Percentiles rank a stretch among this genome's conserved stretches.
Conservation (phyloP, 1,140 invertebrate species). For the Nylanderia fulva region DNA sequence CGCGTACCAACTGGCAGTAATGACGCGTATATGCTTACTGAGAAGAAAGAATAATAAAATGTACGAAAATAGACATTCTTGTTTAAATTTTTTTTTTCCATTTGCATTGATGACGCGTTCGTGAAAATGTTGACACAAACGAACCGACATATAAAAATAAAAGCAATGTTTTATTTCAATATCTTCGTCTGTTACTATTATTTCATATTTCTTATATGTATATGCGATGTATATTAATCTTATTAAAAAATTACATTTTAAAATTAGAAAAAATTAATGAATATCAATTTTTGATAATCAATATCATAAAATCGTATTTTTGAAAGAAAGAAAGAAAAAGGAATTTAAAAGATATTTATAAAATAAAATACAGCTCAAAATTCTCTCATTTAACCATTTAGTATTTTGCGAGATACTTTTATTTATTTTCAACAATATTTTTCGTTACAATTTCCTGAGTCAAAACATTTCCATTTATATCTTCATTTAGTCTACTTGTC, state of each 20-base stretch:
- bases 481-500: background rate
- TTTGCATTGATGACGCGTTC: background rate
- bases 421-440: background rate
- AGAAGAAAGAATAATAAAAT: conserved; percentile 11
- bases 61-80: conserved; percentile 19
- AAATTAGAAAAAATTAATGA: background rate
- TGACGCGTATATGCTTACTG: conserved; percentile 13
- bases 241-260: background rate
- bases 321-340: background rate
- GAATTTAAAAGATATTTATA: background rate
- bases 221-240: background rate
- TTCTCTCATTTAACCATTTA: background rate
- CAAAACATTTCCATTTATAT: conserved; percentile 43
- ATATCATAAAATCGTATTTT: background rate
- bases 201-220: background rate
- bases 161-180: background rate
- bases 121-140: conserved; percentile 32
- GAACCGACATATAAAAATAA: background rate
- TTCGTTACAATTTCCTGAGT: background rate
- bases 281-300: background rate
- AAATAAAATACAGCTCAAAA: background rate
- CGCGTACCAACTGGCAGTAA: conserved; percentile 24
- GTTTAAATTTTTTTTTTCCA: conserved; percentile 1
- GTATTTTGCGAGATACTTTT: background rate
- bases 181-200: background rate